These are phyloP conservation scores for Gymnocypris eckloni DNA, from an alignment of 2,797 vertebrate species.

Conservation along the genomic window DNA sequence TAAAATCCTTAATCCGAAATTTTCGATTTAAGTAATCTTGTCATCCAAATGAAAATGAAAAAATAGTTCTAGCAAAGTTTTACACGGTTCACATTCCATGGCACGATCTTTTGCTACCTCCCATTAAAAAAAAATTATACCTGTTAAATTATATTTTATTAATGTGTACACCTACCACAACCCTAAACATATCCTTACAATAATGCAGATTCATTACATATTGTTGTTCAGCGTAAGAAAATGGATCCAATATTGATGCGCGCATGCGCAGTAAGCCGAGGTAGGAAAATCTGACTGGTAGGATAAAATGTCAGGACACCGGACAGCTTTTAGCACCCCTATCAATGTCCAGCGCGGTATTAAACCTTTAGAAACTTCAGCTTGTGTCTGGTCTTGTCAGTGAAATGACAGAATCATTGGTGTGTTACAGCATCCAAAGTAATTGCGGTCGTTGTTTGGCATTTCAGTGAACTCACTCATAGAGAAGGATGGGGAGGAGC, in stretches of 20 bases:
- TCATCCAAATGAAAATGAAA: background rate
- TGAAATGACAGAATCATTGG: background rate
- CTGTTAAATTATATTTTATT: too few species aligned
- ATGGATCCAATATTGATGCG: too few species aligned
- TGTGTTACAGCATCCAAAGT: slow-evolving; percentile 6
- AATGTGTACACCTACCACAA: too few species aligned
- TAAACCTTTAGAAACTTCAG: background rate
- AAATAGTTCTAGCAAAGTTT: background rate
- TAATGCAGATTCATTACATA: too few species aligned
- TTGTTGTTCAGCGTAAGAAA: too few species aligned
- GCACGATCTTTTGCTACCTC: background rate
- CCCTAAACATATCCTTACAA: too few species aligned
- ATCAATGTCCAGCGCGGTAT: background rate
- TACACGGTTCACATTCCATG: background rate
- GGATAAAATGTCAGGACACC: too few species aligned
- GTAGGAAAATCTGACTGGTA: too few species aligned
- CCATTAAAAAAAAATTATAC: too few species aligned
- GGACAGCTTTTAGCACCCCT: background rate
- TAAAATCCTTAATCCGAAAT: background rate
- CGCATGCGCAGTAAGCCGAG: too few species aligned
- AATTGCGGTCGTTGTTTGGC: background rate
- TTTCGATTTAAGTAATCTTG: background rate
- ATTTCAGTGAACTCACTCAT: background rate
- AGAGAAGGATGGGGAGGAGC: background rate
- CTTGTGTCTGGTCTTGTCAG: background rate